Base-by-base conservation (phyloP, 1,140 invertebrate species). In the Popillia japonica region DNA sequence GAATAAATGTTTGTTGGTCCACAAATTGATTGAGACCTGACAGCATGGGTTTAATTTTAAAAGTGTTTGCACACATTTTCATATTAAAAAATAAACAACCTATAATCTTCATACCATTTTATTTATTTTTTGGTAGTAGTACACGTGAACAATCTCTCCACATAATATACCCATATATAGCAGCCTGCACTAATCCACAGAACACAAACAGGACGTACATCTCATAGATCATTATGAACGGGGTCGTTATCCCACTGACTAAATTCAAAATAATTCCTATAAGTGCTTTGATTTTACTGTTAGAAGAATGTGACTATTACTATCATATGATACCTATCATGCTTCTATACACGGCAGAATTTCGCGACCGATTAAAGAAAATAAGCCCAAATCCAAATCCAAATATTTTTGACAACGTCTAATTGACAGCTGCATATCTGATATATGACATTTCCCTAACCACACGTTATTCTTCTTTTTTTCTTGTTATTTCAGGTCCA, bases 401-500 rank as follows among this genome's bases (percentile, higher is more conserved):
- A n/a, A 64, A 8, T 20, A 14, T 48, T 48, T 14, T 9, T 3
- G 61, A 64, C 6, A 64, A 64, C 61, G 61, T 64, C 61, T 20
- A 22, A 11, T 3, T 64, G 61, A 64, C n/a, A 48, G 17, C 44
- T n/a, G 11, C 17, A 14, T n/a, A n/a, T n/a, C 7, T 6, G 11
- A 10, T n/a, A n/a, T n/a, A n/a, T n/a, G n/a, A n/a, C n/a, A n/a
- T n/a, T n/a, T n/a, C n/a, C 41, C n/a, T n/a, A n/a, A 42, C 41
- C 8, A 42, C 14, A 11, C 0, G 10, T 61, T 61, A 14, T 17
- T 9, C 6, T 22, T 23, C 6, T 64, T 64, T 2, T 9, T 64
- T 20, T 61, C 4, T 44, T 78, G 59, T 74, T 74, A 17, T 79
- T 89, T 41, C 88, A 96, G 96, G 96, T 83, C 97, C 97, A 14